Evolutionary conservation across 2,888 invertebrate species (phyloP).

Genomic region (Listrodromus nycthemerus): DNA sequence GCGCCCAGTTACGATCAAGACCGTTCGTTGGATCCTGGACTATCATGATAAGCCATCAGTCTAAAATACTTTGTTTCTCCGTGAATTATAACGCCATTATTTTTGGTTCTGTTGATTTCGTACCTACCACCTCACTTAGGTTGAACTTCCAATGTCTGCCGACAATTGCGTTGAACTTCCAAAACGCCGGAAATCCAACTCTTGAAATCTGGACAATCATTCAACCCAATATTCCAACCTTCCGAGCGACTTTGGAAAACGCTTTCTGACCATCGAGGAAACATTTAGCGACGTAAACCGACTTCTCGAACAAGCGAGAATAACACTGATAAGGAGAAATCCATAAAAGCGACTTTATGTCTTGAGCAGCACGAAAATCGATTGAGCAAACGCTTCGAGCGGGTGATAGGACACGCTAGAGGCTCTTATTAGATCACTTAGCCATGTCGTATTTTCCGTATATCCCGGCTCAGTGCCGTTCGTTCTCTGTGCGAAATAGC

Average conservation of each 20-base stretch:
- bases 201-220: background rate
- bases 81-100: no score
- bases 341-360: slow-evolving; percentile 14
- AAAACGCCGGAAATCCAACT: background rate
- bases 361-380: background rate
- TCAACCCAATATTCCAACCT: background rate
- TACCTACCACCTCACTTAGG: background rate
- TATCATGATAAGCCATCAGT: no score
- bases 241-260: background rate
- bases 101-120: no score
- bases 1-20: no score
- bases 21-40: no score
- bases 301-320: slow-evolving; percentile 1
- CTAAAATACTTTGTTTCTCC: no score
- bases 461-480: background rate
- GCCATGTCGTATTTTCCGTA: background rate
- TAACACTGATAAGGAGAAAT: background rate
- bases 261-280: no score
- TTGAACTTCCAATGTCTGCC: slow-evolving; percentile 6
- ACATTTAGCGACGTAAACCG: background rate
- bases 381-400: slow-evolving; percentile 1
- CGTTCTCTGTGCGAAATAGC: background rate
- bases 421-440: slow-evolving; percentile 1
- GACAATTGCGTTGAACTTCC: slow-evolving; percentile 38
- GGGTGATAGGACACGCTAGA: slow-evolving; percentile 1